Evolutionary conservation across 2,797 vertebrate species (phyloP), one percentile per base, ranked within the genome.

Genomic region (Neosalanx taihuensis): DNA sequence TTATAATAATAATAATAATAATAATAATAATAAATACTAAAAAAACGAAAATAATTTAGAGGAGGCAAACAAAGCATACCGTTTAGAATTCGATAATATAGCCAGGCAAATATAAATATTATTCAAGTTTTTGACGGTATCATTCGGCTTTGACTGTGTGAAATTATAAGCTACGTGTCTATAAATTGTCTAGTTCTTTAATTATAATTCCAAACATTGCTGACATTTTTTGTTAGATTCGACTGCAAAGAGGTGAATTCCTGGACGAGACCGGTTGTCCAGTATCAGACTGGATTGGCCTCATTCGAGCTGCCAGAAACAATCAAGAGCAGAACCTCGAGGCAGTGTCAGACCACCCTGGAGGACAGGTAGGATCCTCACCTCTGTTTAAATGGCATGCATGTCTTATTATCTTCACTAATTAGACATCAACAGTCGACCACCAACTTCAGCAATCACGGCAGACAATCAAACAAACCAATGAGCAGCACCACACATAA

Each of bases 321-420:
- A 89, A 90, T 31, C 96, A 97, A 73, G 97, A 99, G 80, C 97
- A 99, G 83, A 99, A 96, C 74, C 89, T 98, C 76, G 97, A 99
- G 86, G 97, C 96, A 3, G 91, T 97, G 79, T 95, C 97, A 15
- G 97, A 98, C 72, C 87, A 96, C 88, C 97, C 96, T 68, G 97
- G 96, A 72, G 97, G 96, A 93, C 97, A 98, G 96, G 97, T 98
- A 92, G 85, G 68, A 73, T 30, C 72, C 35, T 20, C 29, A 58
- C 29, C 26, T 30, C 6, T 29, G 17, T 20, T 49, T 53, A 37
- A 5, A 67, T 67, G 3, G 10, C 56, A 26, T n/a, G 1, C n/a
- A 37, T 23, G 56, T 58, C 56, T 20, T 7, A 23, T 58, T 7
- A n/a, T 9, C 58, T 60, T 60, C 29, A 60, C 2, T 12, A 60